Conservation (phyloP, 2,113 vertebrate species). For the Pteronura brasiliensis region DNA sequence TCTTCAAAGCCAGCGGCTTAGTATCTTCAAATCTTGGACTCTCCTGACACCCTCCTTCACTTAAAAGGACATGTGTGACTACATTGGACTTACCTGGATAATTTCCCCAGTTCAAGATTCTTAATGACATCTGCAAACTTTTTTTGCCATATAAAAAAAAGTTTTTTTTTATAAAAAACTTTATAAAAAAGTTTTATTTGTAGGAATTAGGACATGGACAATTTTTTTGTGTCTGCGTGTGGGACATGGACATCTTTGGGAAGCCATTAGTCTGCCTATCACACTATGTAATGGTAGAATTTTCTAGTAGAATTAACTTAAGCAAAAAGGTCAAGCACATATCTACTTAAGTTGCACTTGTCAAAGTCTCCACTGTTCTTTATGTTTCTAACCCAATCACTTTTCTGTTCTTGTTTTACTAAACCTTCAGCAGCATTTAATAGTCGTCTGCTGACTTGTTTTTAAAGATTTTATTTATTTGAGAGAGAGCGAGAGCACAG, state of each 20-base stretch:
- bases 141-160: not conserved
- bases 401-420: not conserved
- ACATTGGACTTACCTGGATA: not conserved
- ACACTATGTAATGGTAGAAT: not conserved
- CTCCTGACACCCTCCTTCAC: not conserved
- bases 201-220: not conserved
- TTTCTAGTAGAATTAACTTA: not conserved
- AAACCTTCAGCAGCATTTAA: not conserved
- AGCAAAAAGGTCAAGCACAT: not conserved
- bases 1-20: not conserved
- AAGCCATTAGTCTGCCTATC: not conserved
- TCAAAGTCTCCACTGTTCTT: not conserved
- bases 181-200: too few species aligned
- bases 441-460: not conserved
- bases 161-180: too few species aligned
- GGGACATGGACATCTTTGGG: not conserved
- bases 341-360: not conserved
- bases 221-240: not conserved
- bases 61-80: not conserved
- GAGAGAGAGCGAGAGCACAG: not conserved
- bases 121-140: not conserved
- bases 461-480: not conserved
- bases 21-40: not conserved
- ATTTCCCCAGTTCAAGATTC: not conserved
- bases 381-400: not conserved